Base-by-base conservation (phyloP, 2,797 vertebrate species). In the Sebastes taczanowskii region DNA sequence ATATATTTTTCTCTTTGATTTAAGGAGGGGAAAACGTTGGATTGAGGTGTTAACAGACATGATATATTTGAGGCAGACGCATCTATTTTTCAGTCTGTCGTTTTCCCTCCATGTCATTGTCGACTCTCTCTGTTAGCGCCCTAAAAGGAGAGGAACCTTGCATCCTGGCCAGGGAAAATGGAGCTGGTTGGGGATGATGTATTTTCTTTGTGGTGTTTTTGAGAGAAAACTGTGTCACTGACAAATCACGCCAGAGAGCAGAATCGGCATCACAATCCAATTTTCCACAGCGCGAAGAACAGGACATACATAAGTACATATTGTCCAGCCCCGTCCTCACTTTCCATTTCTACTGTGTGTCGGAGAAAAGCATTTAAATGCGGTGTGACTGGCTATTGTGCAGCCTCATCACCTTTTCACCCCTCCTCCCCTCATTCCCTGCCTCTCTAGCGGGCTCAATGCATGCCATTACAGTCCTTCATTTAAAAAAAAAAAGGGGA, bases 311-410 rank as follows among this genome's bases (percentile, higher is more conserved):
- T 66, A 58, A 74, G 84, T 81, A 56, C 74, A 67, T 63, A 76
- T 76, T 80, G 78, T 83, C 35, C 84, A 68, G 67, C 59, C 59
- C 64, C 42, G 63, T 73, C 65, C 71, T 76, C 62, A 58, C 78
- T 80, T 79, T 82, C 82, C 65, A 65, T 84, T 81, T 86, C 71
- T 60, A 67, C 83, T 63, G 66, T 63, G 66, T 71, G 63, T 67
- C 1, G 18, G 65, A 76, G 73, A 77, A 88, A 92, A 77, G 71
- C 65, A 56, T 91, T 90, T 89, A 77, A 91, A 94, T 92, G 78
- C 49, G 42, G 81, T 74, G 86, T 86, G 86, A 86, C 86, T 82
- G 82, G 71, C 86, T 60, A 86, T 93, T 92, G 89, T 93, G 87
- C 76, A 83, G 74, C 76, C 75, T 71, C 20, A 7, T 82, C 86